Base-by-base conservation (phyloP, 2,888 invertebrate species). In the Drosophila greeni region DNA sequence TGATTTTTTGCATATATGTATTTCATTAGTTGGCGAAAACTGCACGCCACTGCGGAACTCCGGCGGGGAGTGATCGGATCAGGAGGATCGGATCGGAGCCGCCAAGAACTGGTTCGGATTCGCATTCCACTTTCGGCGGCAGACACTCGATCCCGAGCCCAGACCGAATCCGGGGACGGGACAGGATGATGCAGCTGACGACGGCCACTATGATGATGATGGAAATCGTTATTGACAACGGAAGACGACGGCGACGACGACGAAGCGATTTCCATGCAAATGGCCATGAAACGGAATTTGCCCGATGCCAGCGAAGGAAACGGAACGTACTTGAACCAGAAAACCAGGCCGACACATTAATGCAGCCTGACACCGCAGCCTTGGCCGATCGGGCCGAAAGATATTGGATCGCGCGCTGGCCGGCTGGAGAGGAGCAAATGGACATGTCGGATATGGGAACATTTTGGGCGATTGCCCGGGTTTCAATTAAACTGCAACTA, bases 271-370 rank as follows among this genome's bases (percentile, higher is more conserved):
- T 84, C 71, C 85, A 86, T 85, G 86, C 86, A 86, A 85, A 86
- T 86, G 86, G 79, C 86, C 86, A 86, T 86, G 86, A 86, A 86
- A 80, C 71, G 76, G 76, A 78, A 84, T 85, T 79, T 80, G 72
- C 76, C 49, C 66, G 56, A 36, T 55, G 62, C 62, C 73, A 59
- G 61, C 72, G 74, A 69, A 72, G 66, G 75, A 76, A 84, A 84
- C 86, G 86, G 76, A 84, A 84, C 86, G 86, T 86, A 86, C 86
- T 86, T 86, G 86, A 86, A 86, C 85, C 86, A 86, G 84, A 86
- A 84, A 85, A 72, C 83, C 75, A 80, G 71, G 66, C 74, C 84
- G 86, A 85, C 85, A 84, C 84, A 83, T 84, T 84, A 85, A 85
- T 85, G 79, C 84, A 74, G 84, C 77, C 77, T 86, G 85, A 86